phyloP scores from a whole-genome alignment of 2,113 vertebrate genomes.

The Xiphophorus hellerii region DNA sequence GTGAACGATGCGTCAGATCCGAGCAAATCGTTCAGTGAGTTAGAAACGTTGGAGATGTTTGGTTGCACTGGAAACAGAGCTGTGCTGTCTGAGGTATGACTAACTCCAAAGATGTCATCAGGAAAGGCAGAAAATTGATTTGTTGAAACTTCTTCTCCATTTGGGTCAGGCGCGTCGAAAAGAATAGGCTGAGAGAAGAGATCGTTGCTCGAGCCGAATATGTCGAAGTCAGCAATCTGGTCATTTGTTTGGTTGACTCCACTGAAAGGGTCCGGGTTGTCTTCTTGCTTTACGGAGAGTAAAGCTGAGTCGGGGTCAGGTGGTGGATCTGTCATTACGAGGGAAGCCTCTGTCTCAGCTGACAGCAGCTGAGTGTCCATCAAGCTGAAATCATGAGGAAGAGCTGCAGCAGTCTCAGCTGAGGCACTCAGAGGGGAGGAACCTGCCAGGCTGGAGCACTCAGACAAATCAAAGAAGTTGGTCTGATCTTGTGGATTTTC shows the following conservation, averaged over 20 bases:
- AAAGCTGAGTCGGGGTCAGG: conserved; percentile 2
- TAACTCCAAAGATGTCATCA: conserved; percentile 61
- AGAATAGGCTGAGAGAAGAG: conserved; percentile 25
- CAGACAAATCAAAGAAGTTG: conserved; percentile 12
- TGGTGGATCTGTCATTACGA: conserved; percentile 4
- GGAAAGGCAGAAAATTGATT: conserved; percentile 20
- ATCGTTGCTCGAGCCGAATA: conserved; percentile 55
- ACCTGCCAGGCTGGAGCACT: not conserved
- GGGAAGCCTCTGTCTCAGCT: conserved; percentile 10
- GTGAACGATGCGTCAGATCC: conserved; percentile 33
- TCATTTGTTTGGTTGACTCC: conserved; percentile 10
- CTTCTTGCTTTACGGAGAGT: conserved; percentile 10
- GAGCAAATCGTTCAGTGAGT: conserved; percentile 46
- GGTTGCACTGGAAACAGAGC: conserved; percentile 26
- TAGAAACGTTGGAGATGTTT: conserved; percentile 1
- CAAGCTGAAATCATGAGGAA: conserved; percentile 22
- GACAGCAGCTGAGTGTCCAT: conserved; percentile 14
- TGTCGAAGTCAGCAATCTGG: conserved; percentile 58
- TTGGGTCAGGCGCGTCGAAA: conserved; percentile 11
- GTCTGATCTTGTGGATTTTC: conserved; percentile 8
- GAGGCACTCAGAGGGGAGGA: not conserved
- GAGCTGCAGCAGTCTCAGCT: conserved; percentile 3
- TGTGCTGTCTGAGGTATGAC: conserved; percentile 3
- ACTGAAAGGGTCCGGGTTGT: conserved; percentile 19
- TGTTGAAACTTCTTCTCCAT: conserved; percentile 15